Base-by-base conservation (phyloP, 2,113 vertebrate genomes). In the Psettodes erumei region DNA sequence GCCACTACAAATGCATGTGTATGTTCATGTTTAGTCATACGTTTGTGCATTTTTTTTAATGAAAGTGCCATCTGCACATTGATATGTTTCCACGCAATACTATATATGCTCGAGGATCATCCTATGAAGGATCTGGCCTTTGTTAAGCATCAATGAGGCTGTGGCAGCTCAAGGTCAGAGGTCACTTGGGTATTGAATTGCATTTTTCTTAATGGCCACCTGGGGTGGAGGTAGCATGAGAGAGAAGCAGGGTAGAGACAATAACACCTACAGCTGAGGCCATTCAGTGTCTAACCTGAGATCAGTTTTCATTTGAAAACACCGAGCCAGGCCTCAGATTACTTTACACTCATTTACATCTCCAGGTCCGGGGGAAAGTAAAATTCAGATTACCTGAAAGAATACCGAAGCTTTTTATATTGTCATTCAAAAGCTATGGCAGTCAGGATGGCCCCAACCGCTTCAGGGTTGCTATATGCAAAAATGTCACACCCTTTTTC, bases 201-300 rank as follows among this genome's bases (percentile, higher is more conserved):
- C 28, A 51, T 76, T 54, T 77, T 81, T 76, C 28, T 75, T 59
- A 30, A 72, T 35, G n/a, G 62, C 38, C 35, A 53, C 23, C 33
- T 53, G 53, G 69, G 54, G 56, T 16, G 15, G 12, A 73, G 50
- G 45, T 18, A 77, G 33, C 40, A 5, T 48, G 9, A 56, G 15
- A 5, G 47, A 65, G 18, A 43, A 6, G 33, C 8, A 16, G 43
- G 7, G 19, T 0, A 48, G 40, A 70, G 30, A 40, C 53, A 77
- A 60, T 42, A 67, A 69, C 30, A 12, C 23, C 7, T 2, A 30
- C 19, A 50, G 48, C 6, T 32, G 30, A 66, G 15, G 45, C 3
- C 27, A 10, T 32, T 59, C 25, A 25, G 16, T 37, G 12, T 71
- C 42, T 23, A 28, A 56, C 55, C 21, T 30, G 64, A 35, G 25